Evolutionary conservation across 2,888 invertebrate species (phyloP).

Genomic region (Notocelia uddmanniana): DNA sequence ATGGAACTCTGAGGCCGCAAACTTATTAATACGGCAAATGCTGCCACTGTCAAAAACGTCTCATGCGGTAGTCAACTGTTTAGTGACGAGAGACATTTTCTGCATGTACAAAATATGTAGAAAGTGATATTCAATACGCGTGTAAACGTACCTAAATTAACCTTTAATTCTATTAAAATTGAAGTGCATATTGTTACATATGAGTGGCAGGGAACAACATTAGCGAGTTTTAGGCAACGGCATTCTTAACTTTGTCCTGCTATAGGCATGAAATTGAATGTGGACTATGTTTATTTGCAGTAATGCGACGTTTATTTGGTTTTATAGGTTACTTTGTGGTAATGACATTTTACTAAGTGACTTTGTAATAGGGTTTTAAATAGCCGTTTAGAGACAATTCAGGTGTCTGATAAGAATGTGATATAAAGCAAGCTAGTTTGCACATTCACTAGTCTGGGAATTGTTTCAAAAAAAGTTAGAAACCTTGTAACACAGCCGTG

Average conservation of each 20-base stretch:
- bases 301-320: slow-evolving; percentile 37
- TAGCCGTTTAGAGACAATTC: slow-evolving; percentile 22
- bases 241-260: slow-evolving; percentile 15
- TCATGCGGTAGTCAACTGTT: not conserved
- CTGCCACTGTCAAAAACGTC: slow-evolving; percentile 13
- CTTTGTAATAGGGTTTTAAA: slow-evolving; percentile 28
- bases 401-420: not conserved
- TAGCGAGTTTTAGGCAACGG: slow-evolving; percentile 11
- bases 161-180: not conserved
- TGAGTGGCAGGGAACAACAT: not conserved
- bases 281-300: slow-evolving; percentile 18
- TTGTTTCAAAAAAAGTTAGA: not conserved
- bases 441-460: not conserved
- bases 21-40: slow-evolving; percentile 40
- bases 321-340: slow-evolving; percentile 35
- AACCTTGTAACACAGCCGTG: not conserved
- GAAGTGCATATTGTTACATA: not conserved
- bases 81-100: not conserved
- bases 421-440: no score
- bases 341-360: slow-evolving; percentile 31
- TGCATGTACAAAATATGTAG: not conserved
- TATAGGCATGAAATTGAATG: slow-evolving; percentile 23
- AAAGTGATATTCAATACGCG: not conserved
- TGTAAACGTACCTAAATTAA: not conserved
- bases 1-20: slow-evolving; percentile 64